Conservation (phyloP, 2,113 vertebrate species). For the Oryzias woworae region DNA sequence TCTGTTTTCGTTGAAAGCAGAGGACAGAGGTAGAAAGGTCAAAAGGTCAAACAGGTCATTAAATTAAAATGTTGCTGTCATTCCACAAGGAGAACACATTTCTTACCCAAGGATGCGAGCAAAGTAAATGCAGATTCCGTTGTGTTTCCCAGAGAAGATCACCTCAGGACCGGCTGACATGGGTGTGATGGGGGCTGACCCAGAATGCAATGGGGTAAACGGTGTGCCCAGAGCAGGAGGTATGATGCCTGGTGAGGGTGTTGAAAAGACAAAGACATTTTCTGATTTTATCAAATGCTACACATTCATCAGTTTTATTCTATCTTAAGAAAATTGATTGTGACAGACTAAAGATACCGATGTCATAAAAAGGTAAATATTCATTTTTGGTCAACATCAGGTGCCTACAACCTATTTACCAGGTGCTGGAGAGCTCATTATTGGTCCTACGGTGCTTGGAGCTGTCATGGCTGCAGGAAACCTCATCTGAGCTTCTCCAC, state of each 20-base stretch:
- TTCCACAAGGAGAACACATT: not conserved
- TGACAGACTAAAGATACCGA: no score
- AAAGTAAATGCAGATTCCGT: conserved; percentile 94
- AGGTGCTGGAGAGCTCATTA: conserved; percentile 84
- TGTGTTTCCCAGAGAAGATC: conserved; percentile 96
- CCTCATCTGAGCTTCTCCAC: conserved; percentile 96
- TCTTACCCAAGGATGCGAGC: conserved; percentile 92
- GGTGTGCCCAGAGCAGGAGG: conserved; percentile 80
- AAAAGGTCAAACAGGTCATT: not conserved
- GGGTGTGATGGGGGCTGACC: conserved; percentile 70
- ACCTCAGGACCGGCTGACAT: conserved; percentile 87
- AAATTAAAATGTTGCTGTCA: not conserved
- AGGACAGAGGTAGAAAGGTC: conserved; percentile 5
- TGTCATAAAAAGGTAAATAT: no score
- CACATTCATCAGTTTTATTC: no score
- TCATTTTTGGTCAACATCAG: not conserved
- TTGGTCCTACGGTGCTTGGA: conserved; percentile 84
- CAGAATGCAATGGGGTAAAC: conserved; percentile 57
- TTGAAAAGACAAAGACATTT: not conserved
- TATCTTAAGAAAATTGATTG: no score
- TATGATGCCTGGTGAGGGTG: conserved; percentile 72
- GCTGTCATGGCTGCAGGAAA: conserved; percentile 83
- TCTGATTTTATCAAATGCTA: not conserved
- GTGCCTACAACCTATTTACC: conserved; percentile 36
- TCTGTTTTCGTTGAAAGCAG: conserved; percentile 69